Evolutionary conservation across 2,888 invertebrate species (phyloP).

Genomic region (Drosophila gaucha): DNA sequence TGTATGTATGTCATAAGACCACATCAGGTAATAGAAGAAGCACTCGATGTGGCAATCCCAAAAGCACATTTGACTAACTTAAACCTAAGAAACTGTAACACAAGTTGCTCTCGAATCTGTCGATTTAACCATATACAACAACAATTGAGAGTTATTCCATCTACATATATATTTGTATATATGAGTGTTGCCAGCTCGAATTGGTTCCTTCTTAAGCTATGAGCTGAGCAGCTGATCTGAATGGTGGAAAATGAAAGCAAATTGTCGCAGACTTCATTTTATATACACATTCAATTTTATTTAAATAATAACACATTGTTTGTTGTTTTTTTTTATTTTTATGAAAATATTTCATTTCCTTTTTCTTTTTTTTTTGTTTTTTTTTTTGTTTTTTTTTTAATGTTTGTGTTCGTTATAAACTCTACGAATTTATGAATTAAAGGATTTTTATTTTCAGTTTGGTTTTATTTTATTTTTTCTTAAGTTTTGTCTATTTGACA

Average conservation of each 20-base stretch:
- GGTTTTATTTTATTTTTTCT: conserved; percentile 20
- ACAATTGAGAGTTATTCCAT: not conserved
- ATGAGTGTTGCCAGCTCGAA: no score
- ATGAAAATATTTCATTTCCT: conserved; percentile 79
- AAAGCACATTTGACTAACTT: conserved; percentile 3
- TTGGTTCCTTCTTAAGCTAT: no score
- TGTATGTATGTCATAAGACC: no score
- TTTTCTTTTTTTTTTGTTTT: conserved; percentile 45
- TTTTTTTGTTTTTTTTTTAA: conserved; percentile 31
- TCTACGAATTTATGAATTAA: conserved; percentile 40
- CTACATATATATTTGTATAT: not conserved
- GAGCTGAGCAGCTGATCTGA: not conserved
- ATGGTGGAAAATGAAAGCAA: conserved; percentile 49
- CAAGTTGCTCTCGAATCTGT: not conserved
- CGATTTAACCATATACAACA: not conserved
- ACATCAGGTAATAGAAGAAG: no score
- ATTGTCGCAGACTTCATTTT: conserved; percentile 52
- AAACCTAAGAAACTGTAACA: not conserved
- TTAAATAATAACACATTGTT: conserved; percentile 81
- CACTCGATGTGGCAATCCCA: not conserved
- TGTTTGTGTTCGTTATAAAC: conserved; percentile 10
- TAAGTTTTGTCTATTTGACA: conserved; percentile 60
- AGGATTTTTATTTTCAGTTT: conserved; percentile 34
- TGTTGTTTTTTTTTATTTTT: conserved; percentile 57
- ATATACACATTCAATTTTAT: conserved; percentile 73